Conservation (phyloP, 2,797 vertebrate genomes). For the Alosa sapidissima region DNA sequence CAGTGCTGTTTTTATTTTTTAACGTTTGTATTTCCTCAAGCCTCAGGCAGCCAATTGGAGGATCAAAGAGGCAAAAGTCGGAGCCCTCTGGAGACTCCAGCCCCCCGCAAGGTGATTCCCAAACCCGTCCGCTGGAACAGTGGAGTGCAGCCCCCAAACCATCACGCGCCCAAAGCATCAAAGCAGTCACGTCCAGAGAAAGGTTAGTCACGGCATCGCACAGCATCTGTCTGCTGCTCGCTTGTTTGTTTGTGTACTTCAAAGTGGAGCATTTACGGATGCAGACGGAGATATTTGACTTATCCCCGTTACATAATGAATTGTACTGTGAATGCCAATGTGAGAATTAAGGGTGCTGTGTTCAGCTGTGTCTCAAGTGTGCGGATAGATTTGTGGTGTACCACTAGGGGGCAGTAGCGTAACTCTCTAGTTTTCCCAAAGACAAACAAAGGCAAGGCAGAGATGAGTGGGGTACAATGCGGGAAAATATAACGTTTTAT, state of each 20-base stretch:
- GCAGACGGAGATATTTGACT: neutral
- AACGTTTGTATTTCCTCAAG: neutral
- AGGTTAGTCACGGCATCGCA: neutral
- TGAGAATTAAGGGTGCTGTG: neutral
- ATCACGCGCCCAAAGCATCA: constrained; percentile 21
- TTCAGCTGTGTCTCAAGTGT: neutral
- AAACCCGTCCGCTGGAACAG: constrained; percentile 70
- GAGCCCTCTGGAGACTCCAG: constrained; percentile 73
- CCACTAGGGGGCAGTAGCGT: constrained; percentile 64
- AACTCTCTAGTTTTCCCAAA: constrained; percentile 37
- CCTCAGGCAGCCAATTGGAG: constrained; percentile 22
- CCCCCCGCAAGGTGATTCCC: constrained; percentile 76
- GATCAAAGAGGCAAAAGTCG: constrained; percentile 17
- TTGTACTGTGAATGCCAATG: neutral
- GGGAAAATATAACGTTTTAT: neutral
- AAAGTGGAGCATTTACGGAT: neutral
- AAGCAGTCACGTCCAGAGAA: constrained; percentile 11
- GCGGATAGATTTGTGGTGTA: neutral
- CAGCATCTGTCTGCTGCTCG: neutral
- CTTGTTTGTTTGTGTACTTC: neutral
- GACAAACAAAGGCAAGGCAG: neutral
- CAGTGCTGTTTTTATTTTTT: neutral
- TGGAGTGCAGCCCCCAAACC: constrained; percentile 35
- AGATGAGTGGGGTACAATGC: neutral
- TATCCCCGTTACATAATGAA: constrained; percentile 8